Base-by-base conservation (phyloP, 2,113 vertebrate genomes). In the Ceuthmochares aereus region DNA sequence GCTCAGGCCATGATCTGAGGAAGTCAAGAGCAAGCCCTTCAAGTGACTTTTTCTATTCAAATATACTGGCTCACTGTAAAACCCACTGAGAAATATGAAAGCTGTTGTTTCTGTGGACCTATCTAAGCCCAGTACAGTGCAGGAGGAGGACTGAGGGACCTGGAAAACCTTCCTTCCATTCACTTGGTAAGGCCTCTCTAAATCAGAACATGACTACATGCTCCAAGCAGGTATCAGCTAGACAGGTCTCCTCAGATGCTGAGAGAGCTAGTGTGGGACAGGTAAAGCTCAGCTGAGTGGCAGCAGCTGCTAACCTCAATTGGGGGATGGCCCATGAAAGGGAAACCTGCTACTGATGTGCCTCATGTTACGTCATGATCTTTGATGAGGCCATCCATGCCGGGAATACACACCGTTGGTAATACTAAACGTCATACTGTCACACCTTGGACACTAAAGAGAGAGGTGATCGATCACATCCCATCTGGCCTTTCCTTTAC, bases 261-360 rank as follows among this genome's bases (percentile, higher is more conserved):
- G 5, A 26, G n/a, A 15, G 5, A 23, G 58, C 12, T 29, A 17
- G 12, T 27, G 19, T n/a, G n/a, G 43, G 25, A 42, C 0, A 8
- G 18, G 27, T 40, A 30, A 84, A 55, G 22, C 52, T 78, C 66
- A 54, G 40, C n/a, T 49, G 36, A 49, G 25, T 7, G 56, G 11
- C 25, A 67, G 27, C 29, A 64, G 40, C n/a, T 70, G 5, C 66
- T 84, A 62, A 32, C 0, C 14, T 32, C 32, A 6, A 2, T 3
- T 26, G 15, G 20, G 83, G n/a, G 26, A 29, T 37, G 27, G 52
- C 16, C 30, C 7, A 7, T 91, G 36, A 49, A 49, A 5, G 23
- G 66, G 25, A 42, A 15, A 47, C 4, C 26, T 63, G 62, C 34
- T 62, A 1, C 25, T 62, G 69, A 10, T 14, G 1, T 2, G 0